phyloP scores from a whole-genome alignment of 2,113 vertebrate genomes.

The Pardalotus punctatus region DNA sequence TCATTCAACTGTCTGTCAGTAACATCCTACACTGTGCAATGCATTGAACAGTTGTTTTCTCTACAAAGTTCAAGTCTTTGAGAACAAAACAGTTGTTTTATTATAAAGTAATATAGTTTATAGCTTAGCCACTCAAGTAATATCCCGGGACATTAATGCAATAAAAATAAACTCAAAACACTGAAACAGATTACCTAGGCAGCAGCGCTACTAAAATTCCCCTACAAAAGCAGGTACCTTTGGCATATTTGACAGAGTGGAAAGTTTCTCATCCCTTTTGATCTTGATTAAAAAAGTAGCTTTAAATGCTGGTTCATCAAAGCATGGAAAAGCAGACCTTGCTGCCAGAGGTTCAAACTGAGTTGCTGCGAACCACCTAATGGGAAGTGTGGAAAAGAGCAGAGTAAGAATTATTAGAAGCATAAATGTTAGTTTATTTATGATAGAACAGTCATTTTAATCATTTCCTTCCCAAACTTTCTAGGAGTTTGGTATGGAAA shows the following conservation, averaged over 20 bases:
- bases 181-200: background rate
- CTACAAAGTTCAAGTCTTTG: background rate
- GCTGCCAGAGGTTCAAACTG: constrained; percentile 94
- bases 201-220: background rate
- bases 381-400: background rate
- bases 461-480: background rate
- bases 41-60: background rate
- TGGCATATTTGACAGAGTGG: constrained; percentile 93
- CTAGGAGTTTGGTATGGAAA: background rate
- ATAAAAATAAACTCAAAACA: background rate
- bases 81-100: background rate
- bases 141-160: background rate
- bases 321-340: constrained; percentile 94
- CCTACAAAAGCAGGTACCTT: constrained; percentile 77
- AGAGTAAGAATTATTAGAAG: background rate
- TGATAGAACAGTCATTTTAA: background rate
- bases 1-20: background rate
- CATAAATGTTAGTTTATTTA: background rate
- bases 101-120: background rate
- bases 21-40: background rate
- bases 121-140: background rate
- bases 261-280: constrained; percentile 78
- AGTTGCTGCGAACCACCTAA: constrained; percentile 90
- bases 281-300: constrained; percentile 89
- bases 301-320: constrained; percentile 96